Base-by-base conservation (phyloP, 2,797 vertebrate genomes). In the Sphenodon punctatus region DNA sequence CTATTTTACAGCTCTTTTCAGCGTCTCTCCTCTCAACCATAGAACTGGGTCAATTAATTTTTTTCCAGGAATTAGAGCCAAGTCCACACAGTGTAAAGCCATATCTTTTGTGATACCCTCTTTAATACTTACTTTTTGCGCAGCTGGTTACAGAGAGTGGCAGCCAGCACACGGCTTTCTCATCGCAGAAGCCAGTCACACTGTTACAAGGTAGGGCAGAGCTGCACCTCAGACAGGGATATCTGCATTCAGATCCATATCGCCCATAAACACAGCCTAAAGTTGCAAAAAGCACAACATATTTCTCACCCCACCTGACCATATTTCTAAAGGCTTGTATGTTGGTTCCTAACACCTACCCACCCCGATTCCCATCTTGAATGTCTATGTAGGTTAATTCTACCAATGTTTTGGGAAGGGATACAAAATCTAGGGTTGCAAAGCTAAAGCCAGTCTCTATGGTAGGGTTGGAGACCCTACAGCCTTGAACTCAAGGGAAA, bases 141-240 rank as follows among this genome's bases (percentile, higher is more conserved):
- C 82, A 84, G 23, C 8, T 63, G 10, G 49, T 30, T 49, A 63
- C 17, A 45, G 46, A 67, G 5, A 41, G 13, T 15, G 59, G 43
- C 20, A 73, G n/a, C 16, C 17, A 5, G 36, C 82, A 84, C 5
- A 10, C 32, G 38, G 30, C 22, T 32, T 74, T 78, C 32, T 74
- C 82, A 69, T 78, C 75, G 84, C 59, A 78, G 14, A 64, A 58
- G 15, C 70, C 69, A 59, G 82, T 78, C 32, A 78, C 32, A 63
- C 73, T 84, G 10, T 83, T 83, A 72, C 81, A 83, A 22, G 23
- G 63, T 48, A 8, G 5, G 48, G 7, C 22, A 8, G 49, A 27
- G 43, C 43, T 58, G 22, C 75, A 84, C n/a, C 5, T 7, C 30
- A 58, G 65, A 14, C 82, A 84, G 45, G 49, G 17, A 49, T 59